A percentile compares a stretch with the other conserved stretches of the same genome.
phyloP scores from a whole-genome alignment of 1,140 invertebrate species.

The Euwallacea fornicatus region DNA sequence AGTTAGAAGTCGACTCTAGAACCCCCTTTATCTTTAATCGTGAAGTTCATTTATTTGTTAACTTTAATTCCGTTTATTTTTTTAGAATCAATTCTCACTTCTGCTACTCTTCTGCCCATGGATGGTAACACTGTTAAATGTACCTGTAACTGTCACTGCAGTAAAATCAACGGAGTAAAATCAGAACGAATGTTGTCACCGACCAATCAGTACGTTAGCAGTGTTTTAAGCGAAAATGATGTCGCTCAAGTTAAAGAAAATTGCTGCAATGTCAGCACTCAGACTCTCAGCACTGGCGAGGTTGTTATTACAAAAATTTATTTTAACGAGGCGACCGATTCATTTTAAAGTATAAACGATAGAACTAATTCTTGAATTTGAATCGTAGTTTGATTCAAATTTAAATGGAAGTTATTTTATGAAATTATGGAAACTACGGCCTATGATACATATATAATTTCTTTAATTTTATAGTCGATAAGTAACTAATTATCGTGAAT shows the following conservation, averaged over 20 bases:
- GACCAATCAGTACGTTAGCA: conserved; percentile 47
- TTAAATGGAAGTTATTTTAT: not conserved
- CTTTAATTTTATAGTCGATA: not conserved
- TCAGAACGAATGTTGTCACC: conserved; percentile 54
- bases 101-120: conserved; percentile 65
- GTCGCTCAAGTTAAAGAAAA: conserved; percentile 37
- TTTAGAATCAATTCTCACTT: conserved; percentile 75
- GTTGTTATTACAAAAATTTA: conserved; percentile 90
- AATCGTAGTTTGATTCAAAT: not conserved
- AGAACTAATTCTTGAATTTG: not conserved
- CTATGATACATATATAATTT: not conserved
- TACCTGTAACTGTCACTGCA: conserved; percentile 48
- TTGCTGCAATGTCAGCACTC: conserved; percentile 62
- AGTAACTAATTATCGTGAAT: no score
- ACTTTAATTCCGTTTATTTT: not conserved
- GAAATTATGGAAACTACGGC: not conserved
- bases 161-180: conserved; percentile 51
- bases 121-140: conserved; percentile 47
- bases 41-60: no score
- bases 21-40: no score
- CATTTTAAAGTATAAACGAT: not conserved
- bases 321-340: conserved; percentile 65
- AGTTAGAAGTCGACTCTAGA: no score
- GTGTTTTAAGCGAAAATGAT: conserved; percentile 30
- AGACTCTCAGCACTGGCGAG: conserved; percentile 90